Conservation (phyloP, 2,888 invertebrate species). For the Zaprionus lineosus region DNA sequence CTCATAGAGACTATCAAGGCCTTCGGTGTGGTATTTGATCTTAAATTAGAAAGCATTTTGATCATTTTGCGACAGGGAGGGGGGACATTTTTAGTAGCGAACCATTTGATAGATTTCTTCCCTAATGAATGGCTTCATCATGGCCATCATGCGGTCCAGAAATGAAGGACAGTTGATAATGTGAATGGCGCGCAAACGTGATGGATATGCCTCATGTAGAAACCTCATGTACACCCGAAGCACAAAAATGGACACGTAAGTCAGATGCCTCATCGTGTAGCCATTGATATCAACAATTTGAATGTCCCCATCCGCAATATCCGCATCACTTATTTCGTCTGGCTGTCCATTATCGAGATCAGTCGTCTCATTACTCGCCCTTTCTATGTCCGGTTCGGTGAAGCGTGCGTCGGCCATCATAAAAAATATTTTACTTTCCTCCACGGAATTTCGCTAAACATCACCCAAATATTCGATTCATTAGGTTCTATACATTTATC, state of each 20-base stretch:
- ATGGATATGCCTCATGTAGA: constrained; percentile 88
- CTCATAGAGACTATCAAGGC: constrained; percentile 85
- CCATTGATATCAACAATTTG: constrained; percentile 88
- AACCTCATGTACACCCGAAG: constrained; percentile 87
- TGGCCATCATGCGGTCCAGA: constrained; percentile 85
- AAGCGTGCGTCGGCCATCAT: constrained; percentile 74
- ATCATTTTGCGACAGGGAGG: no score
- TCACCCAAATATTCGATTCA: no score
- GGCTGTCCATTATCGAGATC: background rate
- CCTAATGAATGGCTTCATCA: constrained; percentile 86
- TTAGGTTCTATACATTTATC: no score
- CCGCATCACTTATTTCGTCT: constrained; percentile 61
- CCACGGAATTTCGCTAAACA: constrained; percentile 69
- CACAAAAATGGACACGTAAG: constrained; percentile 85
- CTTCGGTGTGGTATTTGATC: constrained; percentile 85
- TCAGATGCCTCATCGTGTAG: constrained; percentile 85
- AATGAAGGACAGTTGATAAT: constrained; percentile 86
- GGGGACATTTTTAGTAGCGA: constrained; percentile 35
- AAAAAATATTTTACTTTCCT: constrained; percentile 75
- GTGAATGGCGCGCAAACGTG: constrained; percentile 87
- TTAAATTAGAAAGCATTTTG: constrained; percentile 65
- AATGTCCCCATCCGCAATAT: constrained; percentile 86
- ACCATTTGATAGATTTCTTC: constrained; percentile 85
- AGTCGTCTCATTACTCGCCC: constrained; percentile 28
- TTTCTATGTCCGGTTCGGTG: constrained; percentile 36